A percentile compares a stretch with the other conserved stretches of the same genome.
Evolutionary conservation across 2,888 invertebrate genomes (phyloP).

Genomic region (Nudaria mundana): DNA sequence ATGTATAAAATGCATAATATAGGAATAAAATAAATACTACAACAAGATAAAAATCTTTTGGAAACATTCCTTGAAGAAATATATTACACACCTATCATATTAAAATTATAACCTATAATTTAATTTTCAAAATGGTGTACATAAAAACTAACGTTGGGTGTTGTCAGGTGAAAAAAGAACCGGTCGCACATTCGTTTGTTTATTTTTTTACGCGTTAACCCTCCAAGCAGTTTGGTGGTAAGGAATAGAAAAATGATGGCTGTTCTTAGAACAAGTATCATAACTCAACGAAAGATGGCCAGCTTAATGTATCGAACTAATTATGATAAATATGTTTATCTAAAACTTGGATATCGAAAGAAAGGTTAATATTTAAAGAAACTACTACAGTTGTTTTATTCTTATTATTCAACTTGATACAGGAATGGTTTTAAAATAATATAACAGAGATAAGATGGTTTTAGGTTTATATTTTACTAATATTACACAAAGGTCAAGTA

Average conservation of each 20-base stretch:
- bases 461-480: too few relatives aligned
- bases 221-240: constrained; percentile 54
- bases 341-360: constrained; percentile 12
- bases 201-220: constrained; percentile 57
- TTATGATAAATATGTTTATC: constrained; percentile 37
- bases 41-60: constrained; percentile 62
- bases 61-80: constrained; percentile 55
- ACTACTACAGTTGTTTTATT: not conserved
- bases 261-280: constrained; percentile 59
- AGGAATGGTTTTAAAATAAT: too few relatives aligned
- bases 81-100: constrained; percentile 78
- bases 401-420: not conserved
- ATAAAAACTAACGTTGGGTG: constrained; percentile 69
- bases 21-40: constrained; percentile 52
- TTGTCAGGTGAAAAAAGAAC: constrained; percentile 69
- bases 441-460: too few relatives aligned
- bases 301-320: constrained; percentile 35
- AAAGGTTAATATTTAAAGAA: constrained; percentile 13
- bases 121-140: constrained; percentile 71
- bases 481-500: too few relatives aligned
- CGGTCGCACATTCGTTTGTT: constrained; percentile 68
- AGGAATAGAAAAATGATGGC: constrained; percentile 61
- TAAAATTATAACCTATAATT: constrained; percentile 80
- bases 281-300: constrained; percentile 51
- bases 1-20: constrained; percentile 34